Evolutionary conservation across 2,797 vertebrate species (phyloP).

Genomic region (Oreortyx pictus): DNA sequence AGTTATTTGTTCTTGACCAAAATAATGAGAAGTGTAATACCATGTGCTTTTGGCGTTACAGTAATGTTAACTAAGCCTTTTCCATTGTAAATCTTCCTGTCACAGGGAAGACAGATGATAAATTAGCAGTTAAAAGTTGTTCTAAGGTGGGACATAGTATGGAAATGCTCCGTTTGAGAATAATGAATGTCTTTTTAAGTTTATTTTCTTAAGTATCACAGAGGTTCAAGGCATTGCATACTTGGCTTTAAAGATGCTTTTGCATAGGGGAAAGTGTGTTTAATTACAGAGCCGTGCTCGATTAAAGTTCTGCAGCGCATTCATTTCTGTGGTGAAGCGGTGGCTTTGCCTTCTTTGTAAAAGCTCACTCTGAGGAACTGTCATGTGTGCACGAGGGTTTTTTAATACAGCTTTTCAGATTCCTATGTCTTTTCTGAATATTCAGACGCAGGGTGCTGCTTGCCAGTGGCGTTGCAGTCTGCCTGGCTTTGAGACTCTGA

Average conservation of each 20-base stretch:
- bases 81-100: conserved; percentile 66
- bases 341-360: neutral
- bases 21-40: neutral
- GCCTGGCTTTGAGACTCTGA: conserved; percentile 31
- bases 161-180: conserved; percentile 40
- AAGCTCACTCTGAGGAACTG: neutral
- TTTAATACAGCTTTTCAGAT: neutral
- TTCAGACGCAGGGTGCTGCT: neutral
- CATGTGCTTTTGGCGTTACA: conserved; percentile 48
- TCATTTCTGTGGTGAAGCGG: neutral
- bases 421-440: neutral
- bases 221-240: conserved; percentile 8
- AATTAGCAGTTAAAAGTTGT: conserved; percentile 65
- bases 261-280: conserved; percentile 29
- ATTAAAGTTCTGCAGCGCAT: neutral
- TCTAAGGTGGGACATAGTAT: conserved; percentile 45
- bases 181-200: conserved; percentile 45
- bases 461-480: conserved; percentile 31
- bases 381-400: neutral
- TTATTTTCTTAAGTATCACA: conserved; percentile 59
- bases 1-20: neutral
- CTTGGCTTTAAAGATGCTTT: conserved; percentile 48
- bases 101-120: conserved; percentile 44
- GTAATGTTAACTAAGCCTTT: conserved; percentile 44
- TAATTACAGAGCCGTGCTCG: neutral